phyloP scores from a whole-genome alignment of 2,113 vertebrate species.

The Ellobius talpinus region DNA sequence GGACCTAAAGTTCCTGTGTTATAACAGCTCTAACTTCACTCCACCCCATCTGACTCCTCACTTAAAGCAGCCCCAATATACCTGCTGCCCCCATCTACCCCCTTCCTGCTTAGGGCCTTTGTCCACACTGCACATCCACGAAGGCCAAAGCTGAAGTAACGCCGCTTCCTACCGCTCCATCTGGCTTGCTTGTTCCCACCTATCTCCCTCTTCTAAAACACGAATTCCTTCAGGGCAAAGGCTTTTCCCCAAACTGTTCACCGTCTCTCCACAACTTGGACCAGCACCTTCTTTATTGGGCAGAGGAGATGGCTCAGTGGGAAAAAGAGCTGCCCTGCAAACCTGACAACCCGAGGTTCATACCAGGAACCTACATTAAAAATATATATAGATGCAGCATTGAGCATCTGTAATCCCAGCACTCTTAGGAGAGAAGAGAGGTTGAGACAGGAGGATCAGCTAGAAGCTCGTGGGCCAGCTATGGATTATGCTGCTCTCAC shows the following conservation, averaged over 20 bases:
- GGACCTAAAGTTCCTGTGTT: neutral
- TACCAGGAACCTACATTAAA: neutral
- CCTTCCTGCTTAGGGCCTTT: neutral
- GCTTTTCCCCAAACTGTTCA: neutral
- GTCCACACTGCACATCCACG: fast-evolving
- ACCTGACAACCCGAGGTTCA: neutral
- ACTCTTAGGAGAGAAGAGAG: neutral
- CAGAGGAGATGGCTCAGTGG: neutral
- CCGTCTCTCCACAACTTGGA: neutral
- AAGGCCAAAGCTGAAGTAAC: neutral
- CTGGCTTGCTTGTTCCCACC: no score
- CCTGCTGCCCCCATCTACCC: no score
- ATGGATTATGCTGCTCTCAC: neutral
- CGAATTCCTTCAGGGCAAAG: neutral
- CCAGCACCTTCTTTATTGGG: neutral
- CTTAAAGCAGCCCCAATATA: neutral
- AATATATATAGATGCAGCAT: no score
- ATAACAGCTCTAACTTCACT: neutral
- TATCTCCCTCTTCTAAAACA: neutral
- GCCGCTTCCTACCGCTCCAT: neutral
- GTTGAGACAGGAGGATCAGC: neutral
- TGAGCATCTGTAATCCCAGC: no score
- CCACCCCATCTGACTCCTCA: neutral
- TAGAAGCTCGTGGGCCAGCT: neutral
- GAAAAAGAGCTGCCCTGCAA: neutral